Evolutionary conservation across 2,888 invertebrate species (phyloP).

Genomic region (Ormyrus thymus): DNA sequence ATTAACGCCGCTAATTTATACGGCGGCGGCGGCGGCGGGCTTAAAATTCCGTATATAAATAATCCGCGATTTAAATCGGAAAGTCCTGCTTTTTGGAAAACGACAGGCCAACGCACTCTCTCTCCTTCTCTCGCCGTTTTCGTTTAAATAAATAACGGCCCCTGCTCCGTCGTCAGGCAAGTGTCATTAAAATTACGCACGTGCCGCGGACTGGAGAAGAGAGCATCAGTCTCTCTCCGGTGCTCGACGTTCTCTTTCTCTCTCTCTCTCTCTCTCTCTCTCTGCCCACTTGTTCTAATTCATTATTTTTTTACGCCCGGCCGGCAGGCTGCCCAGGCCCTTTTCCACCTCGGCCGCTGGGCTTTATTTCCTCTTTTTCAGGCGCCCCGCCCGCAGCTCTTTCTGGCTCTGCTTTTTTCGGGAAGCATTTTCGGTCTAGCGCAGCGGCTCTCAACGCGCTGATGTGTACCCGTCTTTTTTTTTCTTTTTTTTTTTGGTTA

Average conservation of each 20-base stretch:
- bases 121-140: background rate
- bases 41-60: conserved; percentile 21
- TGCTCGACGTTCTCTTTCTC: too few relatives aligned
- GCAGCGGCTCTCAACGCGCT: too few relatives aligned
- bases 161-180: background rate
- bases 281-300: conserved; percentile 57
- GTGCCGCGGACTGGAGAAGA: conserved; percentile 50
- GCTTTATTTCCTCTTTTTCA: background rate
- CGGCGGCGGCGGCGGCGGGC: background rate
- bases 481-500: too few relatives aligned
- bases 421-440: too few relatives aligned
- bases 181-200: conserved; percentile 66
- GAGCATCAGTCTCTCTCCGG: background rate
- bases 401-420: background rate
- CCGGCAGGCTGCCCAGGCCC: background rate
- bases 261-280: conserved; percentile 17
- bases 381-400: background rate
- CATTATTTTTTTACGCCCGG: conserved; percentile 65
- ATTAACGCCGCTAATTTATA: conserved; percentile 32
- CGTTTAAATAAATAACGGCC: conserved; percentile 37
- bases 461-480: too few relatives aligned
- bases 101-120: conserved; percentile 34
- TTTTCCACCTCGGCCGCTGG: conserved; percentile 4
- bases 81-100: conserved; percentile 28
- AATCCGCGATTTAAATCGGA: conserved; percentile 21